A percentile compares a stretch with the other conserved stretches of the same genome.
These are phyloP conservation scores for Calliscelio sp. DNA, from an alignment of 2,888 invertebrate genomes.

Conservation along the genomic window DNA sequence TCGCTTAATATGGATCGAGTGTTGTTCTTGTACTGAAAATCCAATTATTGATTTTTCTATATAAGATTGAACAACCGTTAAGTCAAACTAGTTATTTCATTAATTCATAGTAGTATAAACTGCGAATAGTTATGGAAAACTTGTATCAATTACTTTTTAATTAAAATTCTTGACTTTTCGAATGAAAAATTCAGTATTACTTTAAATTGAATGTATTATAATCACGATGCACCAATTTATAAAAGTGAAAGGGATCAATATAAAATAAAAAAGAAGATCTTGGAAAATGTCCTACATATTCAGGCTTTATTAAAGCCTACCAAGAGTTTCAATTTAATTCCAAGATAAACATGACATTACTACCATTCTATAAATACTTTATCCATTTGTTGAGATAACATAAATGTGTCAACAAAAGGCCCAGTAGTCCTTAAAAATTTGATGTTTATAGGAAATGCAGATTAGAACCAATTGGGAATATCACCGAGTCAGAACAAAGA, in stretches of 20 bases:
- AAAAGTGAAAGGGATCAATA: constrained; percentile 19
- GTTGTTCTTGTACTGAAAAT: not conserved
- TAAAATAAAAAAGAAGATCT: constrained; percentile 6
- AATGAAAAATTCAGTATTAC: constrained; percentile 40
- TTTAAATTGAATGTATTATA: constrained; percentile 17
- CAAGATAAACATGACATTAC: too few relatives aligned
- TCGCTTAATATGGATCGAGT: constrained; percentile 11
- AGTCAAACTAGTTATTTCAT: constrained; percentile 5
- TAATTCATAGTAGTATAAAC: constrained; percentile 43
- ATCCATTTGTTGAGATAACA: too few relatives aligned
- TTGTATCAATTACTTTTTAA: constrained; percentile 42
- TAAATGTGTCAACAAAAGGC: too few relatives aligned
- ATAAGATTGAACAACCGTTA: constrained; percentile 15
- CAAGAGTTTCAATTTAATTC: too few relatives aligned
- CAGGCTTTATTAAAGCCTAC: too few relatives aligned
- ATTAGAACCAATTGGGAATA: constrained; percentile 27
- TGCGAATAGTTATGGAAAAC: constrained; percentile 18
- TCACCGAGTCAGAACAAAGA: constrained; percentile 47
- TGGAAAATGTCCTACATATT: constrained; percentile 20
- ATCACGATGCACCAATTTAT: constrained; percentile 31
- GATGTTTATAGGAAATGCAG: too few relatives aligned
- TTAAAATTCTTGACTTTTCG: constrained; percentile 41
- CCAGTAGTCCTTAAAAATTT: too few relatives aligned
- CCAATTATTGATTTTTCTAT: constrained; percentile 35
- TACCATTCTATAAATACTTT: too few relatives aligned